These are phyloP conservation scores for Pteromalus puparum DNA, from an alignment of 1,140 invertebrate species.

Conservation along the genomic window DNA sequence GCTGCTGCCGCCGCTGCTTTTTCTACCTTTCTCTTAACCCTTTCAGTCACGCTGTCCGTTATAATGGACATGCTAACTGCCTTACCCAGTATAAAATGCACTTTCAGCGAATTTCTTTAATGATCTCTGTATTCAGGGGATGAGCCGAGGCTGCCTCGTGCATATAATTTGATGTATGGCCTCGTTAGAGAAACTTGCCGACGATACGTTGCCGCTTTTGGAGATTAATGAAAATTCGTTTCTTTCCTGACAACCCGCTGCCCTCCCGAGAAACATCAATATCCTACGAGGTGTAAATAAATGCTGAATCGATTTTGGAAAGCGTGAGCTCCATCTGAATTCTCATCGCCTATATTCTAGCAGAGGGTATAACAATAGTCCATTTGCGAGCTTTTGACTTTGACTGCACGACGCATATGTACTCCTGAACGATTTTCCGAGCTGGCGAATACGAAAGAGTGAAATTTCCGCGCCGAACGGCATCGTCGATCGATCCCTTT, in stretches of 20 bases:
- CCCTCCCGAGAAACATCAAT: not conserved
- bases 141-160: not conserved
- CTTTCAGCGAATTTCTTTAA: not conserved
- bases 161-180: not conserved
- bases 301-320: not conserved
- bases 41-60: not conserved
- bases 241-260: too few relatives aligned
- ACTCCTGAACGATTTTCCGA: not conserved
- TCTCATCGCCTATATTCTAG: not conserved
- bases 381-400: not conserved
- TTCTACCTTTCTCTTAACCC: not conserved
- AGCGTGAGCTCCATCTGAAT: not conserved
- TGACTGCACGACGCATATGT: not conserved
- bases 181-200: not conserved
- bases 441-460: not conserved
- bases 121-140: not conserved
- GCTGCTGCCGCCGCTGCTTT: not conserved
- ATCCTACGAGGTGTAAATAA: not conserved
- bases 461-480: not conserved
- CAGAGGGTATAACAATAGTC: not conserved
- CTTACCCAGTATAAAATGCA: not conserved
- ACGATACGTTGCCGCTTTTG: not conserved
- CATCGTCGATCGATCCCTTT: too few relatives aligned
- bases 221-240: not conserved
- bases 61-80: slow-evolving; percentile 3